These are phyloP conservation scores for Microplitis mediator DNA, from an alignment of 1,140 invertebrate genomes.

Conservation along the genomic window DNA sequence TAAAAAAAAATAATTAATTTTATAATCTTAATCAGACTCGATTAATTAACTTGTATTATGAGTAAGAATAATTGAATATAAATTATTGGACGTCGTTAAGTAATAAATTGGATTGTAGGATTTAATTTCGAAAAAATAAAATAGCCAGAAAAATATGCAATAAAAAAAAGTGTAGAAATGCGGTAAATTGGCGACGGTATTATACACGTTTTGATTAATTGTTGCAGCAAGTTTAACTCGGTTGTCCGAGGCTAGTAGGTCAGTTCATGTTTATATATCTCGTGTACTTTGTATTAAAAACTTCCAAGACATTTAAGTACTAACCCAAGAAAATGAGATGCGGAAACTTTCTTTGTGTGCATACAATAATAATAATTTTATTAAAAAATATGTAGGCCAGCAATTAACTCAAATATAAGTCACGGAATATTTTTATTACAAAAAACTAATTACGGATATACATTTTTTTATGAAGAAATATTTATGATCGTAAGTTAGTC, in stretches of 20 bases:
- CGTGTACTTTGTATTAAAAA: not conserved
- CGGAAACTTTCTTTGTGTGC: no score
- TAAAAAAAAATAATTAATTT: no score
- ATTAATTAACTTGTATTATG: no score
- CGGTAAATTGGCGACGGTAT: not conserved
- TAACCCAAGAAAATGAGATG: no score
- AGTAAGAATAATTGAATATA: no score
- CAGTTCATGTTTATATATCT: not conserved
- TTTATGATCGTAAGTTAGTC: no score
- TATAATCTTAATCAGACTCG: no score
- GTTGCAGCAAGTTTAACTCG: not conserved
- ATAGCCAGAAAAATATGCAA: not conserved
- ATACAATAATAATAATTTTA: not conserved
- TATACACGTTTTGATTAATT: conserved; percentile 1
- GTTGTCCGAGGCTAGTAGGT: not conserved
- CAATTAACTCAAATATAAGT: no score
- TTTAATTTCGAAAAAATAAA: not conserved
- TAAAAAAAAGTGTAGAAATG: not conserved
- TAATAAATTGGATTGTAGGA: not conserved
- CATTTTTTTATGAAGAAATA: no score
- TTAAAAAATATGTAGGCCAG: not conserved
- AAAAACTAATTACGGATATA: no score
- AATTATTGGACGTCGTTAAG: not conserved
- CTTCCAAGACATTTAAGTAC: no score
- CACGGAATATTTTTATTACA: no score